phyloP scores from a whole-genome alignment of 2,797 vertebrate species.

The Microctenopoma steveboyesi region DNA sequence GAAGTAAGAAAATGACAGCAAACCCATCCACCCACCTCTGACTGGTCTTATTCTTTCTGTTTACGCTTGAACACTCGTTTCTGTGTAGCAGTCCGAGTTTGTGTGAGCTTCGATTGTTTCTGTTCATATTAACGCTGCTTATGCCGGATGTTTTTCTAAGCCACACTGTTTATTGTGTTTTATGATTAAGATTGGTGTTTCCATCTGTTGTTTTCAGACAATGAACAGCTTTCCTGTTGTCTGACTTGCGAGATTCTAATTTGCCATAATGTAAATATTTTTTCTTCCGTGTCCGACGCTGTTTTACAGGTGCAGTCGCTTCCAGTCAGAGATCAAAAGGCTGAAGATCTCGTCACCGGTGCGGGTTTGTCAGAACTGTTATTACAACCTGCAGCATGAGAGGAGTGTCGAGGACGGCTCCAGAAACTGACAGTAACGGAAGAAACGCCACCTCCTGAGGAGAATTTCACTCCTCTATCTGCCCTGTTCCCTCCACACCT shows the following conservation, averaged over 20 bases:
- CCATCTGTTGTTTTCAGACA: background rate
- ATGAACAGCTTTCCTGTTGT: too few species aligned
- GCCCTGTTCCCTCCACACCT: background rate
- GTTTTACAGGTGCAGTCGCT: conserved; percentile 92
- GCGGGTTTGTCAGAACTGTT: conserved; percentile 99
- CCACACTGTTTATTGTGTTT: too few species aligned
- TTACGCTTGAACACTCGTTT: background rate
- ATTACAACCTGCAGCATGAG: conserved; percentile 96
- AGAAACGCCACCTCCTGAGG: conserved; percentile 3
- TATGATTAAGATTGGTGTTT: background rate
- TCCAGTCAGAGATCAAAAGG: conserved; percentile 97
- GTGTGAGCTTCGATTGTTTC: too few species aligned
- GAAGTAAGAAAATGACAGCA: conserved; percentile 85
- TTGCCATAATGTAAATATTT: background rate
- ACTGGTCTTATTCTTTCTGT: background rate
- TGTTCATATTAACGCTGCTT: too few species aligned
- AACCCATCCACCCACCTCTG: background rate
- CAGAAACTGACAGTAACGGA: conserved; percentile 82
- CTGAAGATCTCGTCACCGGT: conserved; percentile 98
- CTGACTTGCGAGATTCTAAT: background rate
- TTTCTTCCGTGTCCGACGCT: background rate
- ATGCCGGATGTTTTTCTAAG: too few species aligned
- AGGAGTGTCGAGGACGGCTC: conserved; percentile 88
- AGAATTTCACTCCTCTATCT: conserved; percentile 30
- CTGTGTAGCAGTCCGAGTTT: background rate